Conservation (phyloP, 2,888 invertebrate species). For the Melangyna quadrimaculata region DNA sequence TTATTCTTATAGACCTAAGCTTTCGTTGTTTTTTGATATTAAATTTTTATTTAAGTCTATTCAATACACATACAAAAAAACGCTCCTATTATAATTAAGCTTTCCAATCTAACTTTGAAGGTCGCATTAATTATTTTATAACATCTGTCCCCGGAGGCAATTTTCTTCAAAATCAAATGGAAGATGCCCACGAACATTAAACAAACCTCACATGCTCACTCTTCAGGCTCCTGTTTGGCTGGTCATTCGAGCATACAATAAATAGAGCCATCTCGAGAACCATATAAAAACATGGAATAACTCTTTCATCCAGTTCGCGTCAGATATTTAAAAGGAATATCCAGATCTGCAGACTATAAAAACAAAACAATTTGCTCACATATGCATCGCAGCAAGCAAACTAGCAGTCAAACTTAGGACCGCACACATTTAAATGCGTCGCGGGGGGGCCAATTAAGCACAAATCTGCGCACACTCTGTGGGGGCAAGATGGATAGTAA, state of each 20-base stretch:
- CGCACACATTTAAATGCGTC: conserved; percentile 75
- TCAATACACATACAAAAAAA: too few relatives aligned
- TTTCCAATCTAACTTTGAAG: background rate
- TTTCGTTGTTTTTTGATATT: too few relatives aligned
- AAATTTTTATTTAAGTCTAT: too few relatives aligned
- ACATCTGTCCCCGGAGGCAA: conserved; percentile 34
- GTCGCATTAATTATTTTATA: conserved; percentile 31
- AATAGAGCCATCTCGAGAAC: conserved; percentile 56
- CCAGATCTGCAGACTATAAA: background rate
- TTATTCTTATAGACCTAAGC: too few relatives aligned
- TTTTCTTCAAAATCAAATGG: conserved; percentile 30
- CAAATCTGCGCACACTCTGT: conserved; percentile 74
- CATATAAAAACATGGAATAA: background rate
- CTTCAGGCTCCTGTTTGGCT: background rate
- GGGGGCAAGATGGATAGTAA: conserved; percentile 70
- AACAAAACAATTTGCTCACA: background rate
- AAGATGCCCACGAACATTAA: conserved; percentile 10
- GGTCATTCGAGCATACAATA: background rate
- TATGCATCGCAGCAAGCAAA: background rate
- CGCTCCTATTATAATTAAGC: background rate
- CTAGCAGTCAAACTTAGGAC: conserved; percentile 57
- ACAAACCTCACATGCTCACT: too few relatives aligned
- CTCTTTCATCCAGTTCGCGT: conserved; percentile 31
- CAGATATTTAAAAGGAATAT: conserved; percentile 7
- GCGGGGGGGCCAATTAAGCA: conserved; percentile 77